Evolutionary conservation across 2,113 vertebrate genomes (phyloP).

Genomic region (Monopterus albus): DNA sequence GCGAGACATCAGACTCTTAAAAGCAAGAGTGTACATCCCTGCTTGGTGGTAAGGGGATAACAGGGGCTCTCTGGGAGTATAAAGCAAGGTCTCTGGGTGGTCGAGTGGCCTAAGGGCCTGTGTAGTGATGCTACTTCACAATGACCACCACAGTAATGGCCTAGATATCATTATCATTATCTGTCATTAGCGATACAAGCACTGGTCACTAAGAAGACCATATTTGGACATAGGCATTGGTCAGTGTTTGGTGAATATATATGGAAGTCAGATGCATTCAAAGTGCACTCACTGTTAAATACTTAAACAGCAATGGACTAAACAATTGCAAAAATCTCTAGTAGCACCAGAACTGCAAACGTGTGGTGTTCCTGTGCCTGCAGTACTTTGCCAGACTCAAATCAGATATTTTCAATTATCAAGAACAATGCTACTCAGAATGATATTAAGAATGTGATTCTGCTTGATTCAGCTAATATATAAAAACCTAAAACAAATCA

Average conservation of each 20-base stretch:
- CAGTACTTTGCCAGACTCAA: conserved; percentile 26
- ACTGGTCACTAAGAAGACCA: conserved; percentile 50
- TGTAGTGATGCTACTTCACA: conserved; percentile 64
- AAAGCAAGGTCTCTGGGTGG: conserved; percentile 56
- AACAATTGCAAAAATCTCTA: background rate
- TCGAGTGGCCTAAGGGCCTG: conserved; percentile 65
- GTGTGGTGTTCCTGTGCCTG: conserved; percentile 14
- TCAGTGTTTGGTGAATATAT: conserved; percentile 36
- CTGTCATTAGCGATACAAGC: conserved; percentile 64
- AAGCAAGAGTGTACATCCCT: conserved; percentile 37
- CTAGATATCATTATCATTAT: conserved; percentile 68
- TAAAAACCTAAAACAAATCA: too few species aligned
- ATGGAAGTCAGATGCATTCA: conserved; percentile 23
- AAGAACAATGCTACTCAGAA: conserved; percentile 43
- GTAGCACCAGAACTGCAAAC: background rate
- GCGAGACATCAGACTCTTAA: conserved; percentile 52
- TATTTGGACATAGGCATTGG: conserved; percentile 53
- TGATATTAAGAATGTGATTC: too few species aligned
- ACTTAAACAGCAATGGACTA: background rate
- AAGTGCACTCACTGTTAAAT: conserved; percentile 16
- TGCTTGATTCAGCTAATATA: too few species aligned
- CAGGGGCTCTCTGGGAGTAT: conserved; percentile 56
- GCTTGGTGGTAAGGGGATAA: conserved; percentile 70
- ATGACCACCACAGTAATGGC: conserved; percentile 70
- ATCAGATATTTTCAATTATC: conserved; percentile 62